A percentile compares a stretch with the other conserved stretches of the same genome.
Evolutionary conservation across 2,888 invertebrate species (phyloP).

Genomic region (Alentia gelatinosa): DNA sequence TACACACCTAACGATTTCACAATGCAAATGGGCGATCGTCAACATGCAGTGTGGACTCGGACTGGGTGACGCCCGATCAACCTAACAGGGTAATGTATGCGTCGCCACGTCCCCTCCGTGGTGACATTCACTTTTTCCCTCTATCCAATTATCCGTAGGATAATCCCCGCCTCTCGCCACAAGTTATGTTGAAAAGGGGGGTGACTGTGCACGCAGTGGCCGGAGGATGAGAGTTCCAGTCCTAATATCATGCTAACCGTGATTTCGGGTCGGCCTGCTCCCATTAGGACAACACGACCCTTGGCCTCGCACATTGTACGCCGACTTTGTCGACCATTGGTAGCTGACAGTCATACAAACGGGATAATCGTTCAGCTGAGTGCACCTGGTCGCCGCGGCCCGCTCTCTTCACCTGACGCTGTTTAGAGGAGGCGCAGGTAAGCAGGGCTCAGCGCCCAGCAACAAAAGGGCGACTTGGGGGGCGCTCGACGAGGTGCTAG

Average conservation of each 20-base stretch:
- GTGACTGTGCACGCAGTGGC: neutral
- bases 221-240: neutral
- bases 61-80: neutral
- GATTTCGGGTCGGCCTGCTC: neutral
- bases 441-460: neutral
- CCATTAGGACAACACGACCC: constrained; percentile 17
- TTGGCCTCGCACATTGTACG: constrained; percentile 3
- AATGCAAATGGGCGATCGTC: neutral
- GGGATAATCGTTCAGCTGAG: constrained; percentile 19
- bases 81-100: neutral
- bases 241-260: constrained; percentile 40
- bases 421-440: neutral
- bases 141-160: constrained; percentile 36
- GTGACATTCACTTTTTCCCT: constrained; percentile 31
- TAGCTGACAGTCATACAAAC: neutral
- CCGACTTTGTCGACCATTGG: neutral
- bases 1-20: constrained; percentile 3
- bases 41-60: neutral
- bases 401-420: neutral
- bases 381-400: neutral
- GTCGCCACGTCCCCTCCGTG: neutral
- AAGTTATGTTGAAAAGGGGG: constrained; percentile 39
- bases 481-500: neutral
- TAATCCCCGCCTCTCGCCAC: constrained; percentile 1
- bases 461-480: constrained; percentile 15